These are phyloP conservation scores for Amphiprion clarkii DNA, from an alignment of 2,797 vertebrate genomes.

Conservation along the genomic window DNA sequence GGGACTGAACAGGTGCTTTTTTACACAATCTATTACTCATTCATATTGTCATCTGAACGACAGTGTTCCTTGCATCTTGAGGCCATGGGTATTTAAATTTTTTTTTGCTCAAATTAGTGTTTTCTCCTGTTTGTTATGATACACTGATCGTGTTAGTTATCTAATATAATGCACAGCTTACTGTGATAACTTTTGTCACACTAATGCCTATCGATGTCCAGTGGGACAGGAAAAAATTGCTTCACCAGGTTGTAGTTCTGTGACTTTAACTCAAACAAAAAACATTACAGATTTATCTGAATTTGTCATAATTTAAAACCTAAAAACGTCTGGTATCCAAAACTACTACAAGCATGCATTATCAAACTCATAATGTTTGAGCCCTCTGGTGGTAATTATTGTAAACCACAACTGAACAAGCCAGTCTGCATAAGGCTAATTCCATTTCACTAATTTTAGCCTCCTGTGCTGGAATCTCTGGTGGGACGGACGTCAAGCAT, in stretches of 20 bases:
- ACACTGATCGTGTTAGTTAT: neutral
- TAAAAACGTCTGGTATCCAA: neutral
- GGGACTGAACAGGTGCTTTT: neutral
- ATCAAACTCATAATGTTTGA: neutral
- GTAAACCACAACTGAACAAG: neutral
- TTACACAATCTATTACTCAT: too few species aligned
- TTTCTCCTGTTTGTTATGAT: too few species aligned
- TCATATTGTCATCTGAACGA: neutral
- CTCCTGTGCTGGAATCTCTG: too few species aligned
- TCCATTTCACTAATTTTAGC: too few species aligned
- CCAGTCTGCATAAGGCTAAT: neutral
- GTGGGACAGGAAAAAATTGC: neutral
- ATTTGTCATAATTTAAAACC: too few species aligned
- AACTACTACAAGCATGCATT: neutral
- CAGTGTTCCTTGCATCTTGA: neutral
- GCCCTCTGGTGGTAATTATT: constrained; percentile 16
- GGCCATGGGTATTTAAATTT: neutral
- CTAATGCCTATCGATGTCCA: too few species aligned
- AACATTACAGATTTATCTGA: too few species aligned
- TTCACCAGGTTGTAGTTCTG: constrained; percentile 11
- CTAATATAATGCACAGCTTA: neutral
- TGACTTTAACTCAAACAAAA: constrained; percentile 11
- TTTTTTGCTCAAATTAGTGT: too few species aligned
- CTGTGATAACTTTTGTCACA: too few species aligned
- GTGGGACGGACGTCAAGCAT: too few species aligned